Base-by-base conservation (phyloP, 2,888 invertebrate species). In the Limenitis camilla region DNA sequence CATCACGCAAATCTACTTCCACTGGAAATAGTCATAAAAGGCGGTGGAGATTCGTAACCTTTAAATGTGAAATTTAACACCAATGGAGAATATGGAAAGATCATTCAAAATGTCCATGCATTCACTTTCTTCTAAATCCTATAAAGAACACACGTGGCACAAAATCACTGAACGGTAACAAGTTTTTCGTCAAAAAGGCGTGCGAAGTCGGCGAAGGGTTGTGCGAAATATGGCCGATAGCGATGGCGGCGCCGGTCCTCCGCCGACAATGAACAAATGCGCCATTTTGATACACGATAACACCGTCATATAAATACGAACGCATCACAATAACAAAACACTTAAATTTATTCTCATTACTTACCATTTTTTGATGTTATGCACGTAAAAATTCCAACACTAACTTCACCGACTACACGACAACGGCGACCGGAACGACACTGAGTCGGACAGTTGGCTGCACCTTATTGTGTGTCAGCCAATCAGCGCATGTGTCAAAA, bases 311-410 rank as follows among this genome's bases (percentile, higher is more conserved):
- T 56, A 58, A 61, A 56, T 54, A 52, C 59, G 67, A 72, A 67
- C 82, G 82, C 78, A 73, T 61, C 72, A 71, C 78, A 65, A 63
- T 57, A 62, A 63, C 61, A 60, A 65, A 67, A 67, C 83, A 85
- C 81, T 80, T 71, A 56, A 76, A 77, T 74, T 78, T 72, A 74
- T 76, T 75, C 70, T 72, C 69, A 74, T 74, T 76, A 88, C 87
- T 88, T 86, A 88, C 88, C 88, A 88, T 88, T 87, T 86, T 87
- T 73, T 79, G 86, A 87, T 83, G 86, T 79, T 85, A 85, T 62
- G 76, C 81, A 85, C 84, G 85, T 82, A 85, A 85, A 85, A 83
- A 78, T 78, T 80, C 70, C 83, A 85, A 81, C 79, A 85, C 81
- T 78, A 78, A 84, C 68, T 83, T 82, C 84, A 84, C 84, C 76